Conservation (phyloP, 53 echinoderm and acorn worm species). For the Mesocentrotus franciscanus region DNA sequence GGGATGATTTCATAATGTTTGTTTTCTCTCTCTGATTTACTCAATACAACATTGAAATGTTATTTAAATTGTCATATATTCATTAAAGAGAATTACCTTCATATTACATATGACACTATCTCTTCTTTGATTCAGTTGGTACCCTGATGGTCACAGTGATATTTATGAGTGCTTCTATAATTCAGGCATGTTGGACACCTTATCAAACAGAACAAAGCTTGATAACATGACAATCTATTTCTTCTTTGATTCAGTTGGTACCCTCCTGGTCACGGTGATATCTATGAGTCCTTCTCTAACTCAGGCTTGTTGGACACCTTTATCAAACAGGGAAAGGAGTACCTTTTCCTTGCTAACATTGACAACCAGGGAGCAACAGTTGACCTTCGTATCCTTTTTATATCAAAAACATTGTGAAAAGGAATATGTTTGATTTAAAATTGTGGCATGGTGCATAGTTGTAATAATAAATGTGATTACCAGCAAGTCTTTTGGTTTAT, state of each 20-base stretch:
- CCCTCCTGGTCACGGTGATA: constrained; percentile 98
- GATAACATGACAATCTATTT: background rate
- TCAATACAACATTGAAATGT: background rate
- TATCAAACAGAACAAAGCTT: constrained; percentile 66
- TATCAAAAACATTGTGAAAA: background rate
- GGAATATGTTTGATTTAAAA: background rate
- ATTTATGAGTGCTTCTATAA: constrained; percentile 88
- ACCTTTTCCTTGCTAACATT: constrained; percentile 96
- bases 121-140: constrained; percentile 76
- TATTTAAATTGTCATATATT: no score
- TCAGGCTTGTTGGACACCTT: constrained; percentile 89
- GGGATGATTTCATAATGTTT: background rate
- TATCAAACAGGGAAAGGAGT: constrained; percentile 91
- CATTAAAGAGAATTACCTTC: no score
- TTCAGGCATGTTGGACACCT: constrained; percentile 82
- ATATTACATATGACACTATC: background rate
- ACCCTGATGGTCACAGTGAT: constrained; percentile 91
- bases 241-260: constrained; percentile 83
- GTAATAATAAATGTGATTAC: no score
- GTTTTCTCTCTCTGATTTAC: background rate
- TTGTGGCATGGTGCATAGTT: background rate
- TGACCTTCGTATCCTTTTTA: constrained; percentile 93
- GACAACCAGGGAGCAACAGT: constrained; percentile 98
- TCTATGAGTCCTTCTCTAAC: constrained; percentile 92
- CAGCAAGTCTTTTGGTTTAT: background rate